Percentiles rank a stretch among this genome's conserved stretches.
phyloP scores from a whole-genome alignment of 1,140 invertebrate genomes.

The Melitaea cinxia region DNA sequence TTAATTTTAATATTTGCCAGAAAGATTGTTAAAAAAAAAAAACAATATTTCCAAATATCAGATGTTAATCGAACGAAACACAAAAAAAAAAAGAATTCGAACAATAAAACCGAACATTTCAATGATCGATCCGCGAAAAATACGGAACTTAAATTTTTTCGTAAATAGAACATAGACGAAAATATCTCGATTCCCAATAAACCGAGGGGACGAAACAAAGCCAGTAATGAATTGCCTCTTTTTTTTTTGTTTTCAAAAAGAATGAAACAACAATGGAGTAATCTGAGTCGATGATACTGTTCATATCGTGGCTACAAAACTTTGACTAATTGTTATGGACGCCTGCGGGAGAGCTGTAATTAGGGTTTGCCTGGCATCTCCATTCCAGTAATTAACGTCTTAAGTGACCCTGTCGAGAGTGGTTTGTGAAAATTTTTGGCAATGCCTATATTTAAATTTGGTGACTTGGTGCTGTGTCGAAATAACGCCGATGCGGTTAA shows the following conservation, averaged over 20 bases:
- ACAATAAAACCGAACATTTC: neutral
- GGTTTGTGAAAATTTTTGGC: constrained; percentile 12
- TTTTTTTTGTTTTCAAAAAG: constrained; percentile 44
- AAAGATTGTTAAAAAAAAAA: no score
- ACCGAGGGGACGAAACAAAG: constrained; percentile 36
- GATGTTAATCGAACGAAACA: neutral
- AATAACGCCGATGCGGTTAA: neutral
- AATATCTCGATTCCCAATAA: constrained; percentile 41
- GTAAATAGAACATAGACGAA: constrained; percentile 35
- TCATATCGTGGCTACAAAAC: constrained; percentile 36
- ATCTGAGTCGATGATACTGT: constrained; percentile 39
- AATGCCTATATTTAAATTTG: constrained; percentile 11
- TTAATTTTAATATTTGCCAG: no score
- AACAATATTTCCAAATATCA: neutral
- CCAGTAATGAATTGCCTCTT: constrained; percentile 42
- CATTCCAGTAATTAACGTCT: constrained; percentile 24
- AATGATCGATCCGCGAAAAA: neutral
- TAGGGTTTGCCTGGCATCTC: constrained; percentile 24
- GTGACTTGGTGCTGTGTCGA: neutral
- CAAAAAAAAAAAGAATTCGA: neutral
- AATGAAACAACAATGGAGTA: constrained; percentile 41
- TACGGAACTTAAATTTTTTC: constrained; percentile 23
- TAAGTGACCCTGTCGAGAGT: constrained; percentile 21
- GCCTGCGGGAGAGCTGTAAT: constrained; percentile 30
- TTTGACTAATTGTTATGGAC: constrained; percentile 36